These are phyloP conservation scores for Zoanthus solanderi DNA, from an alignment of 92 coral and sea anemone species.

Conservation along the genomic window DNA sequence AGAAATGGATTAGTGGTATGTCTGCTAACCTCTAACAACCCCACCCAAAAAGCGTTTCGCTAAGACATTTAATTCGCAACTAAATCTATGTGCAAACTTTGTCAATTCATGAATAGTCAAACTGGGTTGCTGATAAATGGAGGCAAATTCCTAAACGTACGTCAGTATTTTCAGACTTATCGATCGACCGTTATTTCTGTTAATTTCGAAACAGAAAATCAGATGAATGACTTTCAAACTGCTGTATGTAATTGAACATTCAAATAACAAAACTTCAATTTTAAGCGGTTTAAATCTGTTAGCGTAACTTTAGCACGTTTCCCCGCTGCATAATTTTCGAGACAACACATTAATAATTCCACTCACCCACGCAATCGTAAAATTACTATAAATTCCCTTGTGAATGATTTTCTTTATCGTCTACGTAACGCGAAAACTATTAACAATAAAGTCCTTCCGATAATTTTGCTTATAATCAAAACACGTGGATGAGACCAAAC, in stretches of 20 bases:
- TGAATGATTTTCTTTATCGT: conserved; percentile 31
- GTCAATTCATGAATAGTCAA: conserved; percentile 24
- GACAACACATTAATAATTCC: neutral
- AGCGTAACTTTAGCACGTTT: neutral
- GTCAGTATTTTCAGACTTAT: neutral
- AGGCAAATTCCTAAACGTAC: conserved; percentile 31
- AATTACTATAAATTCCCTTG: conserved; percentile 23
- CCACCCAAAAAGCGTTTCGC: conserved; percentile 36
- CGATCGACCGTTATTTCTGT: neutral
- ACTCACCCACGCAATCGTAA: conserved; percentile 17
- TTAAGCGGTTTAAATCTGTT: neutral
- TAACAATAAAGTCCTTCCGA: conserved; percentile 34
- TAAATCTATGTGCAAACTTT: conserved; percentile 28
- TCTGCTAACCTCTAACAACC: conserved; percentile 30
- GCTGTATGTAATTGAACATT: no score
- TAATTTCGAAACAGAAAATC: neutral
- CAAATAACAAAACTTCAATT: no score
- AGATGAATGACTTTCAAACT: neutral
- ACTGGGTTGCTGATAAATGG: neutral
- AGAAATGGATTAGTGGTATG: conserved; percentile 32
- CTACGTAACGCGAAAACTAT: conserved; percentile 37
- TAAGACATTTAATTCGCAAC: conserved; percentile 26
- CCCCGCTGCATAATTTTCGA: neutral
- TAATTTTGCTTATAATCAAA: conserved; percentile 6
- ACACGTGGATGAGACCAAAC: conserved; percentile 17